A percentile compares a stretch with the other conserved stretches of the same genome.
Evolutionary conservation across 2,888 invertebrate genomes (phyloP).

Genomic region (Trichogramma dendrolimi): DNA sequence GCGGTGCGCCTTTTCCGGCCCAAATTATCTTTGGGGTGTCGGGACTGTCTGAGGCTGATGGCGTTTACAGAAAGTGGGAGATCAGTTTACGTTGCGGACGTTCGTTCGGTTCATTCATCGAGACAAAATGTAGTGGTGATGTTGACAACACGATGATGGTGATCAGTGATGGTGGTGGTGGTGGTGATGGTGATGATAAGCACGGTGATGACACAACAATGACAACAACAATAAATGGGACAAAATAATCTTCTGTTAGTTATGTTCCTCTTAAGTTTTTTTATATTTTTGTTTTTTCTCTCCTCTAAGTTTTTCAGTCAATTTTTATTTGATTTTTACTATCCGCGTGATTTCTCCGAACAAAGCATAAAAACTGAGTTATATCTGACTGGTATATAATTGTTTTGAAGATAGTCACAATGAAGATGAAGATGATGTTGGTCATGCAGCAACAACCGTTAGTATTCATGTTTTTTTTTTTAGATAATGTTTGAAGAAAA

Average conservation of each 20-base stretch:
- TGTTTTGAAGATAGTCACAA: not conserved
- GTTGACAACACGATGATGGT: no score
- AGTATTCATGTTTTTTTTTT: slow-evolving; percentile 30
- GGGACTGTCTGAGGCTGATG: no score
- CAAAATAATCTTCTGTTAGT: slow-evolving; percentile 40
- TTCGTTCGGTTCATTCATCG: no score
- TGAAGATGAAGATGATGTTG: slow-evolving; percentile 19
- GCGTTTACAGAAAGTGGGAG: no score
- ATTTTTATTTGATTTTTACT: not conserved
- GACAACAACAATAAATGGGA: no score
- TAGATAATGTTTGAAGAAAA: slow-evolving; percentile 21
- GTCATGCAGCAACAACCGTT: slow-evolving; percentile 50
- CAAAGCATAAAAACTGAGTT: not conserved
- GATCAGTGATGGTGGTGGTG: no score
- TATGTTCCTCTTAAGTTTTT: slow-evolving; percentile 23
- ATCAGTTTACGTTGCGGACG: no score
- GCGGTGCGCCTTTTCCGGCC: slow-evolving; percentile 39
- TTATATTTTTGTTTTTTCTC: slow-evolving; percentile 6
- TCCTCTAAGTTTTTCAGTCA: not conserved
- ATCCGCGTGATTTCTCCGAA: not conserved
- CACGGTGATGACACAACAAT: slow-evolving; percentile 10
- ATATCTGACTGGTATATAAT: not conserved
- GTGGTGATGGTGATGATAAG: not conserved
- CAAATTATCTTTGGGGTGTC: slow-evolving; percentile 36
- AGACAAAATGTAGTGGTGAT: no score